Base-by-base conservation (phyloP, 2,888 invertebrate genomes). In the Stegana nigrithorax region DNA sequence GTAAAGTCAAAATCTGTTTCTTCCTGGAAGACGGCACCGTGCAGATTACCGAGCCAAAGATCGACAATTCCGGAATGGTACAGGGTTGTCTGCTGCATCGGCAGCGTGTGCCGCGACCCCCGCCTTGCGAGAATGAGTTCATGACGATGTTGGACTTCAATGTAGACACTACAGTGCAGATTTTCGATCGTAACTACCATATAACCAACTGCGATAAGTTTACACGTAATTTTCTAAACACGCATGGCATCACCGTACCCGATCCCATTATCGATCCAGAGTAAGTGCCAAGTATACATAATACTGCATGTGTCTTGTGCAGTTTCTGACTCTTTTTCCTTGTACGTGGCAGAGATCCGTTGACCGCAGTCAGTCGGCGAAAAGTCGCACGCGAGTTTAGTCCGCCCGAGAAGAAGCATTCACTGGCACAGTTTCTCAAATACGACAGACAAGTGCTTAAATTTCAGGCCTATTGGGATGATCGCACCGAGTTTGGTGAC, bases 381-480 rank as follows among this genome's bases (percentile, higher is more conserved):
- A n/a, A n/a, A n/a, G n/a, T n/a, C n/a, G n/a, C n/a, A n/a, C n/a
- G n/a, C n/a, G n/a, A n/a, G n/a, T n/a, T n/a, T n/a, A n/a, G n/a
- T n/a, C 72, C 80, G 1, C 58, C 72, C 10, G 88, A 87, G 25
- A 89, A 88, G 65, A 87, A 88, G 14, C 89, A 91, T 79, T 89
- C 90, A 0, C 89, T 94, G 64, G 92, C 90, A 19, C 92, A 95
- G 81, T 96, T 96, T 85, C 85, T 96, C 59, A 91, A 92, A 73
- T 92, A 91, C 78, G 96, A 96, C 84, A 88, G 92, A 73, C 90
- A 92, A 84, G 88, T 86, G 83, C 72, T 88, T 78, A 90, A 93
- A 71, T 97, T 96, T 84, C 90, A 89, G 74, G 96, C 92, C n/a
- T 95, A 93, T 81, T 97, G 96, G 96, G 95, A 97, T 81, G 96